These are phyloP conservation scores for Cricetomys ansorgei DNA, from an alignment of 2,113 vertebrate genomes.

Conservation along the genomic window DNA sequence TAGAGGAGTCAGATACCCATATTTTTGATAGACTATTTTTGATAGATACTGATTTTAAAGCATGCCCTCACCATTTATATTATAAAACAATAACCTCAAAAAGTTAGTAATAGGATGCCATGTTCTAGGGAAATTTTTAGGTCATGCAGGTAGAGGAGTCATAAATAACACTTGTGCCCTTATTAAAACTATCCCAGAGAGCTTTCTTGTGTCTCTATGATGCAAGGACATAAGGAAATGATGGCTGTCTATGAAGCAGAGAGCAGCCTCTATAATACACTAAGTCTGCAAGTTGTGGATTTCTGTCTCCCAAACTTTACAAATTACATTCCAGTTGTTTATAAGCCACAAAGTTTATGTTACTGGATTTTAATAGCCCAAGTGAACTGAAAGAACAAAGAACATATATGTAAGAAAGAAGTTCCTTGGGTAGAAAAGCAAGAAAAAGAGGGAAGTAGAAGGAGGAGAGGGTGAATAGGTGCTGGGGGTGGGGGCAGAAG, in stretches of 20 bases:
- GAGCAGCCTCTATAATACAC: neutral
- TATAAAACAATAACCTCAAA: neutral
- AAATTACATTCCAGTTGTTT: neutral
- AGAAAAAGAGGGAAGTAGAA: neutral
- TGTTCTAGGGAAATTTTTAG: neutral
- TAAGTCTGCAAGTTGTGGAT: neutral
- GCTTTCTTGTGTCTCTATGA: neutral
- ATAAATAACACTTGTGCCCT: neutral
- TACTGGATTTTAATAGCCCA: neutral
- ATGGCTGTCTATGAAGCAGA: neutral
- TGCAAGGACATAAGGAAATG: neutral
- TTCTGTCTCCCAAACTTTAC: neutral
- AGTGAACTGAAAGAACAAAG: neutral
- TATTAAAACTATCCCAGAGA: neutral
- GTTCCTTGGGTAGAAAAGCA: neutral
- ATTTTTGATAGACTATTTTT: constrained; percentile 5
- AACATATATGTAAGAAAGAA: neutral
- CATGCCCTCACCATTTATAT: neutral
- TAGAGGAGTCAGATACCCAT: neutral
- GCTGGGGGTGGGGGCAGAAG: neutral
- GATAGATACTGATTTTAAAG: neutral
- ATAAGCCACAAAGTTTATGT: neutral
- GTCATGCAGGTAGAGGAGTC: neutral
- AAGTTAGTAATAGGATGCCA: neutral
- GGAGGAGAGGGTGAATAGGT: too few relatives aligned